Percentiles rank a stretch among this genome's conserved stretches.
These are phyloP conservation scores for Gymnarchus niloticus DNA, from an alignment of 2,113 vertebrate species.

Conservation along the genomic window DNA sequence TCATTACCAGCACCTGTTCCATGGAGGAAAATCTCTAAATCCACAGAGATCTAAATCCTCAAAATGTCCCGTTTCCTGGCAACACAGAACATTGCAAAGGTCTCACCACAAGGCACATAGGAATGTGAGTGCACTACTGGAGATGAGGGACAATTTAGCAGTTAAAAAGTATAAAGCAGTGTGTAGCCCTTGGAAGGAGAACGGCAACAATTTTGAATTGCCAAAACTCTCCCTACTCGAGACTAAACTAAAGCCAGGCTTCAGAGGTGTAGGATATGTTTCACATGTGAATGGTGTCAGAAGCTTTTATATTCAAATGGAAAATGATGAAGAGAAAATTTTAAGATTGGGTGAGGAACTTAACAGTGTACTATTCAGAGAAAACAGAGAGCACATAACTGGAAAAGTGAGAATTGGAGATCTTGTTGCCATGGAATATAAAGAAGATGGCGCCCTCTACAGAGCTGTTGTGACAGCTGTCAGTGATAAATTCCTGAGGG, in stretches of 20 bases:
- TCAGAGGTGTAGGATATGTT: conserved; percentile 54
- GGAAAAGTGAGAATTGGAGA: conserved; percentile 48
- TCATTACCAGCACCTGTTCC: conserved; percentile 13
- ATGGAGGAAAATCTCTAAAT: conserved; percentile 25
- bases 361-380: conserved; percentile 45
- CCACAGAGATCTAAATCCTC: neutral
- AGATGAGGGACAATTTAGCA: neutral
- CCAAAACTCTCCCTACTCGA: conserved; percentile 55
- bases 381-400: conserved; percentile 26
- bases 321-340: conserved; percentile 63
- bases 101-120: neutral
- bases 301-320: conserved; percentile 73
- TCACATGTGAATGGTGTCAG: conserved; percentile 55
- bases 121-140: neutral
- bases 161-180: neutral
- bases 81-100: neutral
- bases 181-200: neutral
- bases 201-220: conserved; percentile 1
- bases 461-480: conserved; percentile 64
- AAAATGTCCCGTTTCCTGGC: neutral
- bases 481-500: conserved; percentile 43
- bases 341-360: conserved; percentile 62
- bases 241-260: conserved; percentile 49
- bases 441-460: conserved; percentile 62
- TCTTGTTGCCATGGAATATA: conserved; percentile 60